Evolutionary conservation across 2,888 invertebrate genomes (phyloP).

Genomic region (Torymus auratus): DNA sequence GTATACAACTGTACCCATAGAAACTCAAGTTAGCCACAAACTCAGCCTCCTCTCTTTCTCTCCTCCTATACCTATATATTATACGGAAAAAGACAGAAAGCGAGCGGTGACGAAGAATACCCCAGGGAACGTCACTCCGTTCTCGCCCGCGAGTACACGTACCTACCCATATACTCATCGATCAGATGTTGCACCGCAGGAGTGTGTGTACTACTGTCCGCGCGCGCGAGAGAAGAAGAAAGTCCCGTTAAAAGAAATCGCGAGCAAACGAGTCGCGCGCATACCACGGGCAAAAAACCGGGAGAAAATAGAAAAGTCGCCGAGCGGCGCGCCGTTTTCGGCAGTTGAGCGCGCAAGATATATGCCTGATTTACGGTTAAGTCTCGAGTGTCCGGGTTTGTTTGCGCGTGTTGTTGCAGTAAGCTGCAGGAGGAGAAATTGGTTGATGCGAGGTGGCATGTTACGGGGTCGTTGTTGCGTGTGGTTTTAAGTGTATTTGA

Average conservation of each 20-base stretch:
- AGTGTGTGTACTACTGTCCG: neutral
- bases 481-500: too few species aligned
- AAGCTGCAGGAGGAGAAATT: too few species aligned
- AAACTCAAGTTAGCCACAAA: too few species aligned
- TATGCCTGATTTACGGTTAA: slow-evolving; percentile 1
- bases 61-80: neutral
- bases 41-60: too few species aligned
- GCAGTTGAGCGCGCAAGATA: neutral
- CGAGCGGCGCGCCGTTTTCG: slow-evolving; percentile 21
- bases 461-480: too few species aligned
- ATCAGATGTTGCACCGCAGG: slow-evolving; percentile 1
- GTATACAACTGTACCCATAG: too few species aligned
- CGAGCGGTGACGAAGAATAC: neutral
- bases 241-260: slow-evolving; percentile 58
- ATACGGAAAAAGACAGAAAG: neutral
- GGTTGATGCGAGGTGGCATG: too few species aligned
- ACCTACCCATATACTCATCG: neutral
- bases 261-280: slow-evolving; percentile 16
- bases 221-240: slow-evolving; percentile 20
- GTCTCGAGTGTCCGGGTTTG: too few species aligned
- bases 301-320: slow-evolving; percentile 53
- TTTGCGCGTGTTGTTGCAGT: too few species aligned
- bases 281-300: too few species aligned
- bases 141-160: neutral
- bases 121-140: neutral